Conservation (phyloP, 2,113 vertebrate species). For the Pyxicephalus adspersus region DNA sequence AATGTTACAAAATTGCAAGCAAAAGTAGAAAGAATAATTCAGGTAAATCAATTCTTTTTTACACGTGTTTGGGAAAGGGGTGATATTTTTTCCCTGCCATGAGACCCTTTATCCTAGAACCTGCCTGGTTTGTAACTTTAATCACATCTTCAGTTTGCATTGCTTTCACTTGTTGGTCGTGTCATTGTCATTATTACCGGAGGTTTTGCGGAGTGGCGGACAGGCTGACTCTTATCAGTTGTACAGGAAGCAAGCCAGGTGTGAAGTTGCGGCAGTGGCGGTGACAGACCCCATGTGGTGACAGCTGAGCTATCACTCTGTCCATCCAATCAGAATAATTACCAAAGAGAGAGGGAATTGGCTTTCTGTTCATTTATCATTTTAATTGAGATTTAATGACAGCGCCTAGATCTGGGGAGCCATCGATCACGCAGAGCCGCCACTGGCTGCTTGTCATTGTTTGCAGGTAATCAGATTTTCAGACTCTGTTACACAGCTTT, state of each 20-base stretch:
- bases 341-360: neutral
- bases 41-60: too few species aligned
- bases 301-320: neutral
- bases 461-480: slow-evolving; percentile 13
- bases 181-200: too few species aligned
- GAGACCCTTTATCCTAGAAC: too few species aligned
- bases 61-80: too few species aligned
- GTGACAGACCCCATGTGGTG: neutral
- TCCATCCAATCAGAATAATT: slow-evolving; percentile 37
- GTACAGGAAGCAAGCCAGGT: slow-evolving; percentile 15
- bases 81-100: too few species aligned
- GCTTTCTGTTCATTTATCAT: slow-evolving; percentile 37
- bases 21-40: too few species aligned
- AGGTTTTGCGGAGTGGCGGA: neutral
- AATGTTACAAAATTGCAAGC: too few species aligned
- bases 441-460: neutral
- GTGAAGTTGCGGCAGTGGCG: neutral
- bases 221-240: neutral
- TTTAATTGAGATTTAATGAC: slow-evolving; percentile 50
- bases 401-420: neutral
- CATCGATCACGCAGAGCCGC: slow-evolving; percentile 27
- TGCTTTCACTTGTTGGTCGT: too few species aligned
- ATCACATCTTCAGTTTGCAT: too few species aligned
- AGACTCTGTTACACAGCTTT: too few species aligned
- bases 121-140: too few species aligned